These are phyloP conservation scores for Gadus macrocephalus DNA, from an alignment of 2,113 vertebrate genomes.

Conservation along the genomic window DNA sequence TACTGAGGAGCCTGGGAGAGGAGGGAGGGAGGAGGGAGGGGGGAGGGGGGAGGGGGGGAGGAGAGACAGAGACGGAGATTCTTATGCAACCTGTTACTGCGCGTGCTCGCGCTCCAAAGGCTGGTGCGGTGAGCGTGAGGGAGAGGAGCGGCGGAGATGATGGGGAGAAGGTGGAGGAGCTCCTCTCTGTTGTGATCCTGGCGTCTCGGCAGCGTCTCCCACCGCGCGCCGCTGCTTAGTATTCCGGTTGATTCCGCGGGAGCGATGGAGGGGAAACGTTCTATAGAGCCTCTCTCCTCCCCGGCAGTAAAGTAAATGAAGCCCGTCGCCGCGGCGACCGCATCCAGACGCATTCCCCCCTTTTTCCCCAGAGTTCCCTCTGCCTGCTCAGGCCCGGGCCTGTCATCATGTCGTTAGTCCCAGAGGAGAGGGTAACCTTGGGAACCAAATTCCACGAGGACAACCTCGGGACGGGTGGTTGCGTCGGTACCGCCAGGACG, in stretches of 20 bases:
- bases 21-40: neutral
- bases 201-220: constrained; percentile 28
- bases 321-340: constrained; percentile 19
- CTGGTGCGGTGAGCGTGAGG: constrained; percentile 24
- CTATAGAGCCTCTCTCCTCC: constrained; percentile 8
- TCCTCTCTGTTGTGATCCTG: constrained; percentile 22
- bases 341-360: constrained; percentile 24
- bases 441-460: constrained; percentile 32
- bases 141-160: constrained; percentile 17
- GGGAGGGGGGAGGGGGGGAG: constrained; percentile 2
- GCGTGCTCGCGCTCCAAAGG: constrained; percentile 12
- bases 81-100: neutral
- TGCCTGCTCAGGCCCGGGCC: constrained; percentile 31
- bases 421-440: constrained; percentile 37
- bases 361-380: constrained; percentile 24
- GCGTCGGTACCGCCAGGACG: too few relatives aligned
- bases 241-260: constrained; percentile 26
- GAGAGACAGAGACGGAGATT: constrained; percentile 11
- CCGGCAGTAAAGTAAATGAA: constrained; percentile 46
- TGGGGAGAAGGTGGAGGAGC: neutral
- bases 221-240: constrained; percentile 17
- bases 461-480: constrained; percentile 7
- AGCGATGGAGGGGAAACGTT: constrained; percentile 17
- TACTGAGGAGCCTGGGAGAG: neutral
- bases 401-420: constrained; percentile 41